Percentiles rank a stretch among this genome's conserved stretches.
These are phyloP conservation scores for Temnothorax longispinosus DNA, from an alignment of 1,140 invertebrate genomes.

Conservation along the genomic window DNA sequence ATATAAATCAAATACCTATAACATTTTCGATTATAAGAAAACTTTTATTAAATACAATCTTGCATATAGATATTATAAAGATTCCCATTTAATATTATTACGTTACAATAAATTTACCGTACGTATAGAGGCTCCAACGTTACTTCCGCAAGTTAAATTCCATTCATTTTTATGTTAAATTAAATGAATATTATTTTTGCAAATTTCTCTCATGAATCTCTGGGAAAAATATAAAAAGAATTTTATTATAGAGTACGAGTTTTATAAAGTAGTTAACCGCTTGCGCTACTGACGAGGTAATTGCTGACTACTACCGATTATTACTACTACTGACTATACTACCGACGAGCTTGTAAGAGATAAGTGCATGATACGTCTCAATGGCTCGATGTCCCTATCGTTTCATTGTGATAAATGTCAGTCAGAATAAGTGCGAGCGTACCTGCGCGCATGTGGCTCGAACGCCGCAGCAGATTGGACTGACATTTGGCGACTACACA, in stretches of 20 bases:
- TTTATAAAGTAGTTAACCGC: not conserved
- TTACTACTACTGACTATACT: conserved; percentile 12
- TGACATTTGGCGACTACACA: conserved; percentile 34
- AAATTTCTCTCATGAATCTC: not conserved
- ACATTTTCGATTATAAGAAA: not conserved
- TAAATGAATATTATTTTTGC: conserved; percentile 12
- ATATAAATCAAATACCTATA: not conserved
- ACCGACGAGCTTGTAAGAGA: conserved; percentile 31
- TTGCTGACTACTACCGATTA: conserved; percentile 1
- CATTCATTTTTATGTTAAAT: conserved; percentile 28
- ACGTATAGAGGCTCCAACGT: not conserved
- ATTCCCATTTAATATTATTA: not conserved
- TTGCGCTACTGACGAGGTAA: not conserved
- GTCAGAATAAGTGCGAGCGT: conserved; percentile 29
- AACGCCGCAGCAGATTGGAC: conserved; percentile 12
- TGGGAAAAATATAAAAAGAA: not conserved
- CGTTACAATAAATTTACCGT: not conserved
- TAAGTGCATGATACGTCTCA: conserved; percentile 41
- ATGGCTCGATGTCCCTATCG: conserved; percentile 31
- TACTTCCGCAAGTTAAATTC: conserved; percentile 7
- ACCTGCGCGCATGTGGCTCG: conserved; percentile 16
- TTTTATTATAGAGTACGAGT: not conserved
- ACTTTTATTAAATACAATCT: not conserved
- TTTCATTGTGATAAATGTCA: conserved; percentile 10
- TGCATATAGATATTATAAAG: not conserved